Conservation (phyloP, 1,140 invertebrate species). For the Meloidogyne hapla region DNA sequence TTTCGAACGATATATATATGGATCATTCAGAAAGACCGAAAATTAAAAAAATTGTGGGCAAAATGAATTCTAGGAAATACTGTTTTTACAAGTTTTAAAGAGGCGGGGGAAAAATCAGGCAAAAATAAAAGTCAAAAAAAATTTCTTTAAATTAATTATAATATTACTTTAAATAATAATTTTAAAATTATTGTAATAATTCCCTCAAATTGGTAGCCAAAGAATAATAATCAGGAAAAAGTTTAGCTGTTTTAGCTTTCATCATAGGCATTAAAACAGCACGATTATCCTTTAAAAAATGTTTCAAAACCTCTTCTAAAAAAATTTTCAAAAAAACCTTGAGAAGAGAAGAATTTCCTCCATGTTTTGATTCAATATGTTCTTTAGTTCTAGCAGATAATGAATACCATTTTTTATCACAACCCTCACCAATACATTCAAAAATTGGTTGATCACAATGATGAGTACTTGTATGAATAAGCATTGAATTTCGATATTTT, state of each 20-base stretch:
- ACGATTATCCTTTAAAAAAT: constrained; percentile 36
- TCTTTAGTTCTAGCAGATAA: constrained; percentile 35
- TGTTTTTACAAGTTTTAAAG: too few relatives aligned
- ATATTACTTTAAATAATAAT: background rate
- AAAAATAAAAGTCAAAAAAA: background rate
- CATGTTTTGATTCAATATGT: constrained; percentile 31
- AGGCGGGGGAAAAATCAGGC: too few relatives aligned
- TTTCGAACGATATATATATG: too few relatives aligned
- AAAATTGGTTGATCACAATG: constrained; percentile 38
- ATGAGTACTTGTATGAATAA: constrained; percentile 39
- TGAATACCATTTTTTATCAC: constrained; percentile 39
- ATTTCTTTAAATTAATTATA: background rate
- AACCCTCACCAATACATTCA: constrained; percentile 30
- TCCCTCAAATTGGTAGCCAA: background rate
- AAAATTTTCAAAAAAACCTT: constrained; percentile 28
- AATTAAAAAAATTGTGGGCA: too few relatives aligned
- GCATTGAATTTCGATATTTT: constrained; percentile 36
- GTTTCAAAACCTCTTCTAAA: background rate
- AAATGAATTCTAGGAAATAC: too few relatives aligned
- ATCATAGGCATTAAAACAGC: constrained; percentile 23
- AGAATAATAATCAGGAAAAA: constrained; percentile 28
- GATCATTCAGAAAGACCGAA: too few relatives aligned
- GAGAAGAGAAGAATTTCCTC: constrained; percentile 21
- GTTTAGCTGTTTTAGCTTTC: constrained; percentile 27
- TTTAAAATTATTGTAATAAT: background rate